Conservation (phyloP, 1,140 invertebrate species). For the Anthonomus grandis region DNA sequence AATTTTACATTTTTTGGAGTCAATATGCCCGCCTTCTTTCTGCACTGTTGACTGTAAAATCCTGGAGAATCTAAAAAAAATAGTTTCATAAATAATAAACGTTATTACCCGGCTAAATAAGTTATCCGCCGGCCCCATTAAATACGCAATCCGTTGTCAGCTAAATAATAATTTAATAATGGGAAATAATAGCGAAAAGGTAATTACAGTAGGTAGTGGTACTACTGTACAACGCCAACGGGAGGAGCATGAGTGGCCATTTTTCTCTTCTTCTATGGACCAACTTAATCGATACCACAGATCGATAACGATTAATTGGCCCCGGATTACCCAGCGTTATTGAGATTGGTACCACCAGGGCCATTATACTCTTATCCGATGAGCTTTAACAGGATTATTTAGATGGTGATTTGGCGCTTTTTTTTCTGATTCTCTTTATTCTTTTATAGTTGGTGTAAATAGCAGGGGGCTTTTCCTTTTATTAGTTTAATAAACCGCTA, state of each 20-base stretch:
- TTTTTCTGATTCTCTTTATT: no score
- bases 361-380: slow-evolving; percentile 37
- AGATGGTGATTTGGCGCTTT: slow-evolving; percentile 31
- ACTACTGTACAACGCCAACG: slow-evolving; percentile 37
- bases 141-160: slow-evolving; percentile 20
- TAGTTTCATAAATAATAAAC: no score
- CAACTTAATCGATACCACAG: slow-evolving; percentile 40
- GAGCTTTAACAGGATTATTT: slow-evolving; percentile 35
- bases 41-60: no score
- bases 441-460: no score
- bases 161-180: slow-evolving; percentile 33
- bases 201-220: slow-evolving; percentile 38
- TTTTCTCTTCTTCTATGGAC: slow-evolving; percentile 34
- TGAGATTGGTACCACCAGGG: slow-evolving; percentile 37
- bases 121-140: no score
- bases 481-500: no score
- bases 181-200: slow-evolving; percentile 30
- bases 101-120: no score
- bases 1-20: no score
- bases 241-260: slow-evolving; percentile 36
- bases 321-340: slow-evolving; percentile 42
- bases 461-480: no score
- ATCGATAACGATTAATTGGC: slow-evolving; percentile 43
- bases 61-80: no score
- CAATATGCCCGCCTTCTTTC: no score